Evolutionary conservation across 2,888 invertebrate genomes (phyloP).

Genomic region (Andrena haemorrhoa): DNA sequence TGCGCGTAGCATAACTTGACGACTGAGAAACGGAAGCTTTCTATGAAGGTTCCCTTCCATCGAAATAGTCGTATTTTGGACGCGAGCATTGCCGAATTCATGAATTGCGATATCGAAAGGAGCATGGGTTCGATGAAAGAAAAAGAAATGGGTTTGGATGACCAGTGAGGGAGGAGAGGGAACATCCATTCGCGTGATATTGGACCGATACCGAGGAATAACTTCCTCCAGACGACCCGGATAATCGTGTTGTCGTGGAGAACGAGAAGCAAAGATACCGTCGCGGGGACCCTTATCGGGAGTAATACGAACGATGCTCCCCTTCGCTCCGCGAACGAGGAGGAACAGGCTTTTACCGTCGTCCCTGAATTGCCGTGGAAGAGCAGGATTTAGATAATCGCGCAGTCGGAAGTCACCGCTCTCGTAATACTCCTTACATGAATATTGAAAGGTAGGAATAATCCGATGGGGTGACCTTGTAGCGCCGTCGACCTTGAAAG

Average conservation of each 20-base stretch:
- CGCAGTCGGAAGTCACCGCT: slow-evolving; percentile 69
- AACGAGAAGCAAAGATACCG: slow-evolving; percentile 50
- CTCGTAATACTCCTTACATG: slow-evolving; percentile 46
- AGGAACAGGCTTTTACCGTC: slow-evolving; percentile 51
- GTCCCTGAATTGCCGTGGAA: slow-evolving; percentile 57
- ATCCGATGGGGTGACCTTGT: too few relatives aligned
- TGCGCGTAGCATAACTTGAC: too few relatives aligned
- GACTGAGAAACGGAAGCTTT: too few relatives aligned
- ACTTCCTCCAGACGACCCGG: slow-evolving; percentile 42
- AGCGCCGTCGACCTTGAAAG: neutral
- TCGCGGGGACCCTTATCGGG: slow-evolving; percentile 62
- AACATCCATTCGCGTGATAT: slow-evolving; percentile 38
- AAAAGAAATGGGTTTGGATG: neutral
- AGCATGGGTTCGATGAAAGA: neutral
- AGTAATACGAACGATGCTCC: slow-evolving; percentile 64
- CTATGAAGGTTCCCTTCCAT: too few relatives aligned
- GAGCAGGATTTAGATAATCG: slow-evolving; percentile 76
- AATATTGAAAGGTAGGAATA: slow-evolving; percentile 46
- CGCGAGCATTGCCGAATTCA: neutral
- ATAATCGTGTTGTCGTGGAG: slow-evolving; percentile 59
- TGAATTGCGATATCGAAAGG: neutral
- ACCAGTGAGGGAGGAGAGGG: neutral
- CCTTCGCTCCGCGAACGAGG: slow-evolving; percentile 27
- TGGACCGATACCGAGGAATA: slow-evolving; percentile 44
- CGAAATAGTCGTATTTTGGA: neutral